Conservation (phyloP, 2,113 vertebrate genomes). For the Taurulus bubalis region DNA sequence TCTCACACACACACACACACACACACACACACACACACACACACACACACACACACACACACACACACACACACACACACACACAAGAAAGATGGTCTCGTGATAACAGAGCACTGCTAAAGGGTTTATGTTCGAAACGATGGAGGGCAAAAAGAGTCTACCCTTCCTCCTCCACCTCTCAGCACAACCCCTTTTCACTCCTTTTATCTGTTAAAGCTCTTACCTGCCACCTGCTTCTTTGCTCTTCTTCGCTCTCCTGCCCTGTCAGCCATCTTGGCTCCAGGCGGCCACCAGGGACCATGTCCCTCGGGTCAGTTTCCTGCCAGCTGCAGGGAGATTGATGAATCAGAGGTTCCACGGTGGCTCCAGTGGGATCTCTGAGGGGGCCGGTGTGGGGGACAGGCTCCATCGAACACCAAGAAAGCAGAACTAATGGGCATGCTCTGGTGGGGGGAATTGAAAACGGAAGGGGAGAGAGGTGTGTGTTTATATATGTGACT, state of each 20-base stretch:
- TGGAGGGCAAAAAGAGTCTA: conserved; percentile 9
- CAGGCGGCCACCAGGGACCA: conserved; percentile 44
- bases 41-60: conserved; percentile 29
- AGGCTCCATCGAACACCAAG: conserved; percentile 76
- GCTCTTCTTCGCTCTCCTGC: conserved; percentile 23
- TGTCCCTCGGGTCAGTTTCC: conserved; percentile 64
- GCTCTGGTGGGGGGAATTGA: conserved; percentile 56
- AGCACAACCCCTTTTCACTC: neutral
- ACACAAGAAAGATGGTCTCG: conserved; percentile 25
- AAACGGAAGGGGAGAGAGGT: conserved; percentile 21
- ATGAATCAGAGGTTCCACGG: conserved; percentile 71
- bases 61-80: conserved; percentile 12
- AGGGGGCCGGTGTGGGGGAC: conserved; percentile 54
- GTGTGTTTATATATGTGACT: conserved; percentile 34
- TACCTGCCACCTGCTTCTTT: conserved; percentile 24
- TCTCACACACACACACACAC: conserved; percentile 25
- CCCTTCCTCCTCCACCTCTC: conserved; percentile 2
- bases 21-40: conserved; percentile 26
- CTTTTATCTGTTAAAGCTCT: conserved; percentile 20
- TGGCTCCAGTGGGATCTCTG: conserved; percentile 52
- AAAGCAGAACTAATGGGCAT: conserved; percentile 78
- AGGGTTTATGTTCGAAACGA: conserved; percentile 23
- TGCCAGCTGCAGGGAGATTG: conserved; percentile 70
- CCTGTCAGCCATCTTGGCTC: conserved; percentile 65
- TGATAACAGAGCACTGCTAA: conserved; percentile 42